Evolutionary conservation across 2,113 vertebrate species (phyloP).

Genomic region (Pardalotus punctatus): DNA sequence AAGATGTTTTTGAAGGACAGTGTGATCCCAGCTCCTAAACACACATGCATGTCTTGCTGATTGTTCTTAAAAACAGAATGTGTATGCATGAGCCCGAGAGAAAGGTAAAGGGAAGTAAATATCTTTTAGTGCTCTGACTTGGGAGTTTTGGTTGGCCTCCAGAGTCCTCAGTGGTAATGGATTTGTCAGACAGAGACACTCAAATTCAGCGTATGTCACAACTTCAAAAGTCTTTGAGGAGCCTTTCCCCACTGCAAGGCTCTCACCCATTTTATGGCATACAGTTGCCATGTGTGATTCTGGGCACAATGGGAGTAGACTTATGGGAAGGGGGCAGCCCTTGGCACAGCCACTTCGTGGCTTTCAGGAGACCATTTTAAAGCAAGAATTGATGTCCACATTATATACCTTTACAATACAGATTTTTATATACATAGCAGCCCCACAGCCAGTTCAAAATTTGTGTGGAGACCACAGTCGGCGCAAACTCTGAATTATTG

Average conservation of each 20-base stretch:
- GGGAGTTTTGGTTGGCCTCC: background rate
- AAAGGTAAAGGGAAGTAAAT: background rate
- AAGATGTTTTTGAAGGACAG: background rate
- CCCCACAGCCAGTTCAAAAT: background rate
- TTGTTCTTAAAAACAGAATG: background rate
- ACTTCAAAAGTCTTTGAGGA: background rate
- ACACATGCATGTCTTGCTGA: background rate
- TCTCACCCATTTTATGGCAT: background rate
- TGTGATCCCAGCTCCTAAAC: background rate
- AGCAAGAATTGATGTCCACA: background rate
- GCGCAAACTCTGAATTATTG: constrained; percentile 23
- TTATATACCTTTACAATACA: background rate
- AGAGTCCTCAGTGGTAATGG: background rate
- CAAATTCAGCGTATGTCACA: background rate
- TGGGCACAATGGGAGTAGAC: background rate
- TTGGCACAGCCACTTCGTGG: background rate
- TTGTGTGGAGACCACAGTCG: background rate
- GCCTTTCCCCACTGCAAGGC: background rate
- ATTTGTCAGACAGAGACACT: background rate
- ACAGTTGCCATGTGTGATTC: background rate
- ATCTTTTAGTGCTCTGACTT: background rate
- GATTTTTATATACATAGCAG: background rate
- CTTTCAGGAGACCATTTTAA: background rate
- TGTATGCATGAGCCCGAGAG: background rate
- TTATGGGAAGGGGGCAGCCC: background rate